Evolutionary conservation across 2,113 vertebrate genomes (phyloP).

Genomic region (Pogonocichla stellata): DNA sequence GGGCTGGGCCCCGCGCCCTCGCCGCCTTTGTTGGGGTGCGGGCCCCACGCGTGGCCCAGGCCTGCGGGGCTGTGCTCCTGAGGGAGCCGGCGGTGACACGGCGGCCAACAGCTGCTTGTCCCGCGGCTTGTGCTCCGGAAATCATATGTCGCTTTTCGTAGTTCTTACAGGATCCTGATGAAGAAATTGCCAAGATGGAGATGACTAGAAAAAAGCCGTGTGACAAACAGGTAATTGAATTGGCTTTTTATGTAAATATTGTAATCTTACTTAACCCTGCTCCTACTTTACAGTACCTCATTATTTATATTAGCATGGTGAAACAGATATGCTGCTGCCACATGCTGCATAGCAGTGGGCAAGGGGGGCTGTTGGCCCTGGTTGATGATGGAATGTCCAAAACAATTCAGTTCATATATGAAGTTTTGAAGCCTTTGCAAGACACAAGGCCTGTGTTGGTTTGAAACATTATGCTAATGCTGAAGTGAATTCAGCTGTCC

Average conservation of each 20-base stretch:
- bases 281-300: neutral
- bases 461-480: neutral
- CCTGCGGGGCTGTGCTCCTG: neutral
- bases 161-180: conserved; percentile 90
- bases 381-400: neutral
- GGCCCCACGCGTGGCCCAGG: neutral
- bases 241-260: neutral
- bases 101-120: neutral
- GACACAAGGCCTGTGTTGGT: neutral
- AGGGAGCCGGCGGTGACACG: fast-evolving
- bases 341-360: fast-evolving
- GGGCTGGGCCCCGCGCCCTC: neutral
- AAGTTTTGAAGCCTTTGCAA: neutral
- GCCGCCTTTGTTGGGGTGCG: neutral
- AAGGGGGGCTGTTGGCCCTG: fast-evolving
- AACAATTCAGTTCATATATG: neutral
- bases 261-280: fast-evolving
- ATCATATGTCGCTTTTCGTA: conserved; percentile 21
- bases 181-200: conserved; percentile 78
- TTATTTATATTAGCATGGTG: fast-evolving
- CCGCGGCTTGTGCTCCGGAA: fast-evolving
- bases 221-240: conserved; percentile 74
- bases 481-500: neutral
- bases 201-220: conserved; percentile 79
- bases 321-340: neutral